Conservation (phyloP, 2,888 invertebrate genomes). For the Brenthis ino region DNA sequence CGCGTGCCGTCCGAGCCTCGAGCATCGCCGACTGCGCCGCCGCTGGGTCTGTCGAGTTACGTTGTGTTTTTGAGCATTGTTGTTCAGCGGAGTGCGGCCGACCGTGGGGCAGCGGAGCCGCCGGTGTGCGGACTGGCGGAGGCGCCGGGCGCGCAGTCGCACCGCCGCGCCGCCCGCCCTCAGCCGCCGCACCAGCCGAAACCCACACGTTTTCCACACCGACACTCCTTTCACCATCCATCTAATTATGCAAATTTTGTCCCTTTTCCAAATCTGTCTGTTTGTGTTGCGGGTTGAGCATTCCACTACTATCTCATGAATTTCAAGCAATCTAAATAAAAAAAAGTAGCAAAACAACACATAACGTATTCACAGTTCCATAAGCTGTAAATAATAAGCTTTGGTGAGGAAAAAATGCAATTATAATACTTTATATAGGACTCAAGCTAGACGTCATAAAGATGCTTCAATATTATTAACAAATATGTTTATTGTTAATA, state of each 20-base stretch:
- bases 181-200: constrained; percentile 42
- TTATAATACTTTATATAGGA: too few relatives aligned
- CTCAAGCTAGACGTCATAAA: too few relatives aligned
- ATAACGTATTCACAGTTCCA: background rate
- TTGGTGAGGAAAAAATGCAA: background rate
- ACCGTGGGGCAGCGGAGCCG: constrained; percentile 82
- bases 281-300: constrained; percentile 18
- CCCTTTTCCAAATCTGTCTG: constrained; percentile 36
- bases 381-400: background rate
- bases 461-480: too few relatives aligned
- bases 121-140: constrained; percentile 81
- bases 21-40: constrained; percentile 72
- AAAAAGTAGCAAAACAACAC: background rate
- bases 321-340: constrained; percentile 14
- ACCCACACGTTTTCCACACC: constrained; percentile 43
- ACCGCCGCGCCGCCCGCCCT: constrained; percentile 43
- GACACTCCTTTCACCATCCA: constrained; percentile 39
- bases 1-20: constrained; percentile 72
- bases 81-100: constrained; percentile 80
- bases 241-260: constrained; percentile 48
- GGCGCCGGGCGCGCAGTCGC: constrained; percentile 56
- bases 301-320: constrained; percentile 10
- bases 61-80: constrained; percentile 79
- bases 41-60: constrained; percentile 68
- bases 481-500: too few relatives aligned